Conservation (phyloP, 2,797 vertebrate genomes). For the Chiloscyllium punctatum region DNA sequence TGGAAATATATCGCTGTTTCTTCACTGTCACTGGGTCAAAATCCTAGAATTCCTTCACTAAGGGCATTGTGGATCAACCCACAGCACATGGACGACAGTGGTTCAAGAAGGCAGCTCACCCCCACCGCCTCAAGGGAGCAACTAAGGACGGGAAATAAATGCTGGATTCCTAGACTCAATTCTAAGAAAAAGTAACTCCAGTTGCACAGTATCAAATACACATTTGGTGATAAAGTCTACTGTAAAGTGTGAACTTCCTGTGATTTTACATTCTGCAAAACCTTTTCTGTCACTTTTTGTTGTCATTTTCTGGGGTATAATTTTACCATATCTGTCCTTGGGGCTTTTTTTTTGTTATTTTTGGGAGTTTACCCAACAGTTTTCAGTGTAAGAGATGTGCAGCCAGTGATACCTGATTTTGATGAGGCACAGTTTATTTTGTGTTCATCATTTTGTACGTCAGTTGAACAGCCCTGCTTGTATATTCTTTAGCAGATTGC, state of each 20-base stretch:
- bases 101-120: no score
- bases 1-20: no score
- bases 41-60: no score
- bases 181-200: background rate
- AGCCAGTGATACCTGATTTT: background rate
- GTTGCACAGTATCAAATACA: background rate
- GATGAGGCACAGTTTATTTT: background rate
- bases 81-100: no score
- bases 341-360: background rate
- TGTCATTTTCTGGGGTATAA: background rate
- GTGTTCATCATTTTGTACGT: background rate
- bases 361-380: background rate
- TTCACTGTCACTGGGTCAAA: no score
- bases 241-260: background rate
- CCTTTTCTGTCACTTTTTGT: background rate
- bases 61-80: no score
- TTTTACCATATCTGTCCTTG: background rate
- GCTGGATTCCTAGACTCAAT: no score
- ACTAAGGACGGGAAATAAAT: no score
- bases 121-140: no score
- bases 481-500: background rate
- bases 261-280: background rate
- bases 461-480: background rate
- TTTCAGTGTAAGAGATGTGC: background rate
- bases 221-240: background rate